phyloP scores from a whole-genome alignment of 2,113 vertebrate species.

The human (Homo sapiens) region DNA sequence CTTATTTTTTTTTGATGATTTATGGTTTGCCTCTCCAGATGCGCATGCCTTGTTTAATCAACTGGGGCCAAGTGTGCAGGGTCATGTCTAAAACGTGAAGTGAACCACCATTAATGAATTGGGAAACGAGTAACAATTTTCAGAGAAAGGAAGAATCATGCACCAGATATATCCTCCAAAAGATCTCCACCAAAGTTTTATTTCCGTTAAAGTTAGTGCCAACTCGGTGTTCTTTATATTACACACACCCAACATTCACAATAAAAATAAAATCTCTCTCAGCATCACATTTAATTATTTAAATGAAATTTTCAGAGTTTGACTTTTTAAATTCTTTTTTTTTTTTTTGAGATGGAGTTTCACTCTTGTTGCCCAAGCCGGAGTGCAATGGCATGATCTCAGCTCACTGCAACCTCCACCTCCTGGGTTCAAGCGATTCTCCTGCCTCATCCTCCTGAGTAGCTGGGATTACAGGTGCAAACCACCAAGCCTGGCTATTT shows the following conservation, averaged over 20 bases:
- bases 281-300: neutral
- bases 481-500: too few species aligned
- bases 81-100: neutral
- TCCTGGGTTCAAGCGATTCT: too few species aligned
- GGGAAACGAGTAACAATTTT: neutral
- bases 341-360: too few species aligned
- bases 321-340: neutral
- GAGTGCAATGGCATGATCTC: too few species aligned
- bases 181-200: neutral
- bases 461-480: too few species aligned
- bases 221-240: neutral
- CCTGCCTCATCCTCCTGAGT: too few species aligned
- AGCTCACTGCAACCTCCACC: too few species aligned
- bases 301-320: conserved; percentile 51
- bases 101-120: neutral
- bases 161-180: neutral
- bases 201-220: neutral
- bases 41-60: neutral
- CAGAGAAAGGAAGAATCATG: neutral
- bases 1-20: neutral
- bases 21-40: neutral
- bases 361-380: too few species aligned
- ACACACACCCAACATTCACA: neutral
- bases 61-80: neutral
- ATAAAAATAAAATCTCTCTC: neutral